phyloP scores from a whole-genome alignment of 2,113 vertebrate genomes.

The Struthidea cinerea region DNA sequence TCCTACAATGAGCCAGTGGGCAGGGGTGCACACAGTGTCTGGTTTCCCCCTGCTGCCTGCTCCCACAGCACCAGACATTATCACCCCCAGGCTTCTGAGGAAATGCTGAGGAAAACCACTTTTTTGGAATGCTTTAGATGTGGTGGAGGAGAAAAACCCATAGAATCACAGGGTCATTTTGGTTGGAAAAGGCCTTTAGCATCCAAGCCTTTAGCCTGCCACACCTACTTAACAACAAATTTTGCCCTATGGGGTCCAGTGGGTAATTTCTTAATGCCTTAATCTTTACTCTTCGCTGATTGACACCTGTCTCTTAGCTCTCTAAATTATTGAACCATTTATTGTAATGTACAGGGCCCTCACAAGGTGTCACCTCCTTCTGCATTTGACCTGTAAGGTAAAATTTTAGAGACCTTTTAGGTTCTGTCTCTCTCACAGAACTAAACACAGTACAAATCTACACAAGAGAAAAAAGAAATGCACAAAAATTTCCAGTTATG shows the following conservation, averaged over 20 bases:
- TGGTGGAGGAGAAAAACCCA: background rate
- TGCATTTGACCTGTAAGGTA: background rate
- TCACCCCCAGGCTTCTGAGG: background rate
- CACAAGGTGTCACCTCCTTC: background rate
- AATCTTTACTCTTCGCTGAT: background rate
- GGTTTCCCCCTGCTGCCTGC: background rate
- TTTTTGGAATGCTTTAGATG: background rate
- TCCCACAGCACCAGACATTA: background rate
- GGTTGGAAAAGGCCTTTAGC: background rate
- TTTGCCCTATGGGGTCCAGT: background rate
- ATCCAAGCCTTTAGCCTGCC: background rate
- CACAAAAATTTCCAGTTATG: background rate
- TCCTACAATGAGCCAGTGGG: background rate
- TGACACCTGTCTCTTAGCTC: background rate
- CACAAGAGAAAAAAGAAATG: background rate
- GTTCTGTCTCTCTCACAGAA: background rate
- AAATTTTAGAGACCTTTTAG: background rate
- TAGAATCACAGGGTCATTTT: background rate
- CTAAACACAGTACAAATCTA: background rate
- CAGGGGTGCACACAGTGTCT: background rate
- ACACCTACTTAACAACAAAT: background rate
- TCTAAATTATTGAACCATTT: background rate
- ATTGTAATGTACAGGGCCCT: background rate
- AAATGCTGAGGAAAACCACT: background rate
- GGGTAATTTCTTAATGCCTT: background rate